Evolutionary conservation across 2,797 vertebrate genomes (phyloP), one percentile per base, ranked within the genome.

Genomic region (Xiphophorus birchmanni): DNA sequence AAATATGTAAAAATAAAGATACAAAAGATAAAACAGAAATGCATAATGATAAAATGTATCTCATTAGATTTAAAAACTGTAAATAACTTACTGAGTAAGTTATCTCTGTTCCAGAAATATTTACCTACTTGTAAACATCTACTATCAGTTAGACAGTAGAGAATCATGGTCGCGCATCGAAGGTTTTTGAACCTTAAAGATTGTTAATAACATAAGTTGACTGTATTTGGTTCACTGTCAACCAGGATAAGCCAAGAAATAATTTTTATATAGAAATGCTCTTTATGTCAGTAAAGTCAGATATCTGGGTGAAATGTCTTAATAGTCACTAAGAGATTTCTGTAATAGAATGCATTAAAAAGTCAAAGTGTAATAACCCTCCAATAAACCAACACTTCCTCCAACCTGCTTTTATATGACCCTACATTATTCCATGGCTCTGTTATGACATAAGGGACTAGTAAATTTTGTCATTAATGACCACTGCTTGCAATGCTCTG

Each of bases 321-420:
- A 63, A 73, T 48, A 26, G 54, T 56, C 42, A 21, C 40, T 73
- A 78, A 84, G 79, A 82, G 76, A 83, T 63, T 74, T 75, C 10
- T 52, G 75, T 67, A 75, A 85, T 79, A 83, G 85, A 81, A 91
- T 81, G 60, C 86, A 90, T 87, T 77, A 80, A 84, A 73, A 86
- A 90, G 90, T 78, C 91, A 94, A 78, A 91, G 93, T 91, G 93
- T 93, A 95, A 95, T 88, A 83, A 40, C 84, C 82, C 63, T 65
- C 87, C 84, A 85, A 92, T 93, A 93, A 94, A 94, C 23, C 50
- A 86, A 80, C 79, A 73, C 74, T 86, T 88, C 80, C 86, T 76
- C 88, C 88, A 90, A 87, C 79, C 82, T 82, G 76, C 77, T 85
- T 91, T 93, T 88, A 92, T 90, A 79, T 84, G 90, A 91, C 84